Percentiles rank a stretch among this genome's conserved stretches.
Evolutionary conservation across 2,888 invertebrate genomes (phyloP).

Genomic region (Mylabris sibirica): DNA sequence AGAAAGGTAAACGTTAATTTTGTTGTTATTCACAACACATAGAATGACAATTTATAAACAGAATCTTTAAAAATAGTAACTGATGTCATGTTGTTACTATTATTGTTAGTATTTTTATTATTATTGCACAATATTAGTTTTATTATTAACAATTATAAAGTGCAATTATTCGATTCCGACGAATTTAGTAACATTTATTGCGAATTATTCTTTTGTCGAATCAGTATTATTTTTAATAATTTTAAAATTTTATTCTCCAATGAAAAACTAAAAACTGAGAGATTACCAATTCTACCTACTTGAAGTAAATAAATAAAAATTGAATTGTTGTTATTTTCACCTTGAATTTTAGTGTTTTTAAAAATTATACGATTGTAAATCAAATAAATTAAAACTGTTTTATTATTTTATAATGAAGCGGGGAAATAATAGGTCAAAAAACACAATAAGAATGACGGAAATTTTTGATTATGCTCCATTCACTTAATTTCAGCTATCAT

Average conservation of each 20-base stretch:
- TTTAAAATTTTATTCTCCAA: background rate
- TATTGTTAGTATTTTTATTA: background rate
- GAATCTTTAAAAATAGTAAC: background rate
- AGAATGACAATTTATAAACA: background rate
- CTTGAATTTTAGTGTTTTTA: background rate
- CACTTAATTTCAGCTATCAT: no score
- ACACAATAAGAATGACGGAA: background rate
- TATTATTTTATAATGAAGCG: background rate
- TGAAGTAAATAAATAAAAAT: background rate
- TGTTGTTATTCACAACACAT: background rate
- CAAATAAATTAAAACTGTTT: background rate
- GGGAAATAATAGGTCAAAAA: background rate
- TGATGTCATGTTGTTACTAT: background rate
- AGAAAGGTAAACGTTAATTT: background rate
- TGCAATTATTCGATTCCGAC: background rate
- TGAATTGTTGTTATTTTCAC: background rate
- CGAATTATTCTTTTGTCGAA: background rate
- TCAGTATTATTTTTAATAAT: background rate
- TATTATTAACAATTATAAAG: background rate
- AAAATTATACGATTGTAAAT: background rate
- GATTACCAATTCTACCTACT: constrained; percentile 1
- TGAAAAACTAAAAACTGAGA: background rate
- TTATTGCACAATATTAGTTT: background rate
- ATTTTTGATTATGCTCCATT: no score
- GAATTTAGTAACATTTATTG: background rate